phyloP scores from a whole-genome alignment of 2,888 invertebrate species.

The Ariolimax columbianus region DNA sequence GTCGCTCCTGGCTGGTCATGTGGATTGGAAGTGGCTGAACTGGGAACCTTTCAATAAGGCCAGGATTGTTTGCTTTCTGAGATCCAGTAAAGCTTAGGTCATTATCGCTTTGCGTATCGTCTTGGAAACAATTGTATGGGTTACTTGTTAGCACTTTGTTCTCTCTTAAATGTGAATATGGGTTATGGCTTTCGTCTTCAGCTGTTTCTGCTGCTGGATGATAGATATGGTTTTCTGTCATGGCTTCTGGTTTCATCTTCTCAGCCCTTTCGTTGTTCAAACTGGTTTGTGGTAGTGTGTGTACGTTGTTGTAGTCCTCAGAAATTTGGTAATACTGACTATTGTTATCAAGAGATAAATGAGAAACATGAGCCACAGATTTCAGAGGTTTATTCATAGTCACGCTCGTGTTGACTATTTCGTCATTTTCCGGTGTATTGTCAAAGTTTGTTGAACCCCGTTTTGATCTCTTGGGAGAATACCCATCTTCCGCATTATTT shows the following conservation, averaged over 20 bases:
- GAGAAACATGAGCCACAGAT: too few relatives aligned
- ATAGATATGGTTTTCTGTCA: neutral
- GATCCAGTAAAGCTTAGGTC: too few relatives aligned
- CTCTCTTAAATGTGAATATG: neutral
- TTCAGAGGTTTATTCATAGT: neutral
- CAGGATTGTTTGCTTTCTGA: too few relatives aligned
- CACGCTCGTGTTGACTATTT: neutral
- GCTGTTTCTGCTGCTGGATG: neutral
- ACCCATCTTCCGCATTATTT: neutral
- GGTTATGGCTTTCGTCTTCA: neutral
- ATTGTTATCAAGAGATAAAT: neutral
- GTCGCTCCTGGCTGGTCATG: too few relatives aligned
- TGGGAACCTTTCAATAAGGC: too few relatives aligned
- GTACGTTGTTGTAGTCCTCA: neutral
- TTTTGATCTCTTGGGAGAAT: neutral
- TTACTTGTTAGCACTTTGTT: neutral
- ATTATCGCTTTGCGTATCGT: too few relatives aligned
- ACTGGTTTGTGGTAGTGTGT: neutral
- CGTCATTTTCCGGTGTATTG: too few relatives aligned
- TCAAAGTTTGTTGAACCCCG: too few relatives aligned
- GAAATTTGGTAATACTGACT: neutral
- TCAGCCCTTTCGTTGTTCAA: neutral
- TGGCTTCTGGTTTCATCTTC: neutral
- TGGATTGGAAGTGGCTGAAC: too few relatives aligned
- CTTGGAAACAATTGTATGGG: neutral